These are phyloP conservation scores for Hormiphora californensis DNA, from an alignment of 37 sponge, comb jelly and placozoan genomes.

Conservation along the genomic window DNA sequence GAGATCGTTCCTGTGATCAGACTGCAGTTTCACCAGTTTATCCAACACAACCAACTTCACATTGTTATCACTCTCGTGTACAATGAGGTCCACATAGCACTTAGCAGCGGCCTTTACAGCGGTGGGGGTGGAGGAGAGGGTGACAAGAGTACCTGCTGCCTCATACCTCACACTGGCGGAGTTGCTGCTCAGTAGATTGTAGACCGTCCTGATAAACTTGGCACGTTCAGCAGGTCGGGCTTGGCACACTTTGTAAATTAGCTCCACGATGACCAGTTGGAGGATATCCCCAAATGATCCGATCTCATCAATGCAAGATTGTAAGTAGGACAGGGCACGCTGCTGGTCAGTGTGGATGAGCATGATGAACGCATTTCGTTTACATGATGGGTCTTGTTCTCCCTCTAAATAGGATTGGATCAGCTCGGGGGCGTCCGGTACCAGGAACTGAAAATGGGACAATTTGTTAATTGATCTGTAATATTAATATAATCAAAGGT, in stretches of 20 bases:
- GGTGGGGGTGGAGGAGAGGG: conserved; percentile 90
- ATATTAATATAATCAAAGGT: background rate
- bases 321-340: conserved; percentile 89
- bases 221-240: conserved; percentile 82
- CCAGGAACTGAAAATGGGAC: conserved; percentile 84
- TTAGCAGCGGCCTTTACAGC: conserved; percentile 97
- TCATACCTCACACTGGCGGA: conserved; percentile 94
- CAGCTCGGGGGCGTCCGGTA: conserved; percentile 98
- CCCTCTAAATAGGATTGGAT: conserved; percentile 86
- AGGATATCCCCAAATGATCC: conserved; percentile 92
- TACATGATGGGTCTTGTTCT: conserved; percentile 95
- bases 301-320: conserved; percentile 92
- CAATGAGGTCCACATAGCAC: conserved; percentile 94
- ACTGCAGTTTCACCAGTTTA: conserved; percentile 69
- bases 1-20: conserved; percentile 68
- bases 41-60: conserved; percentile 97
- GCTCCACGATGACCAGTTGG: conserved; percentile 98
- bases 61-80: conserved; percentile 99
- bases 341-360: conserved; percentile 96
- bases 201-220: conserved; percentile 91
- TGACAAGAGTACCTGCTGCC: conserved; percentile 93
- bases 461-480: too few species aligned
- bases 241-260: conserved; percentile 98
- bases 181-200: conserved; percentile 85
- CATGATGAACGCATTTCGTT: conserved; percentile 99